Evolutionary conservation across 30 jellyfish, hydroid and myxozoan genomes (phyloP), one percentile per base, ranked within the genome.

Genomic region (Hydra vulgaris): DNA sequence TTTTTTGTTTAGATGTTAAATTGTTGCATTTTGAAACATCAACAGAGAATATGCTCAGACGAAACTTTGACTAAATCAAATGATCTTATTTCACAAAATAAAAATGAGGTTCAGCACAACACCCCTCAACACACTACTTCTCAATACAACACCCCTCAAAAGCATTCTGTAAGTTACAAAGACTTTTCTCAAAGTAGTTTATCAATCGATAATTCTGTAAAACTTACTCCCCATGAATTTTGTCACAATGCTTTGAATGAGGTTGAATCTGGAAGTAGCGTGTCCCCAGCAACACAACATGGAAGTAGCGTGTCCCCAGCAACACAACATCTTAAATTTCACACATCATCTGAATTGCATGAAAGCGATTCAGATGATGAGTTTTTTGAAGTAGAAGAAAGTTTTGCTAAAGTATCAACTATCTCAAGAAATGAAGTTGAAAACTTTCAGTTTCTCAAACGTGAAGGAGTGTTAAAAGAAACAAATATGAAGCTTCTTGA

Each of bases 351-450:
- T 40, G 61, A 40, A 3, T 21, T 25, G 21, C 21, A 18, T 21
- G 66, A 54, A 5, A 75, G 83, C 26, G 96, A 86, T 15, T 83
- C 95, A 67, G 97, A 90, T 5, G 97, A 90, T 23, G 97, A 90
- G 72, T 90, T 90, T 73, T 90, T 85, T 53, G 97, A 90, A 74
- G 95, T 95, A 4, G 85, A 77, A 7, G 97, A 90, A 74, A 93
- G 87, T 66, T 85, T 81, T 19, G 77, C 70, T 19, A 68, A 53
- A 40, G 61, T 3, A 40, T 40, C 61, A 40, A 40, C 8, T 40
- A 3, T 40, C 61, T 40, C 61, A 40, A 40, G 26, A 53, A 79
- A 24, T 20, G 68, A 80, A 82, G 69, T 52, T 21, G 76, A 24
- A 69, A 15, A n/a, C n/a, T 56, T 17, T n/a, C 18, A 56, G 72